phyloP scores from a whole-genome alignment of 2,113 vertebrate species.

The Elachura formosa region DNA sequence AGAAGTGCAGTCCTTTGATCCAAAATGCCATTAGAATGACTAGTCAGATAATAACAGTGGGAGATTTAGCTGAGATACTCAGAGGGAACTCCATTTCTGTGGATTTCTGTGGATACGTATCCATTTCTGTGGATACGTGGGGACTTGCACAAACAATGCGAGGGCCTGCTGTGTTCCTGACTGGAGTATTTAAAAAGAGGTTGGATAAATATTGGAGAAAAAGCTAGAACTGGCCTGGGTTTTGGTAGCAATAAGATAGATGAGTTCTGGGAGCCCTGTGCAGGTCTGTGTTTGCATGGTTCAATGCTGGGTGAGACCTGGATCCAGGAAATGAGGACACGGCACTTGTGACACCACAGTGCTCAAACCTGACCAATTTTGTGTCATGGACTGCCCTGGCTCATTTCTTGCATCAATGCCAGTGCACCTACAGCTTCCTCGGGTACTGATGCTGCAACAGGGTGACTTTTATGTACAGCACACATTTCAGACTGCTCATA shows the following conservation, averaged over 20 bases:
- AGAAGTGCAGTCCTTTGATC: conserved; percentile 18
- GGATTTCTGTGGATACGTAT: too few relatives aligned
- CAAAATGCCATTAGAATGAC: conserved; percentile 17
- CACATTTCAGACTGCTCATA: background rate
- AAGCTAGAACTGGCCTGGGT: background rate
- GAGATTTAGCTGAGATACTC: background rate
- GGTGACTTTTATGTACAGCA: background rate
- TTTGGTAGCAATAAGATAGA: background rate
- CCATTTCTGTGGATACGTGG: background rate
- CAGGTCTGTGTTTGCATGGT: background rate
- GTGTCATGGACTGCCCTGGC: background rate
- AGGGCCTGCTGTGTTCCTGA: background rate
- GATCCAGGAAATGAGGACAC: rapidly evolving
- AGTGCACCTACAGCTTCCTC: background rate
- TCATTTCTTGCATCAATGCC: background rate
- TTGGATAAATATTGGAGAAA: background rate
- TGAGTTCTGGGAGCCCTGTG: background rate
- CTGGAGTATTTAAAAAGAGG: background rate
- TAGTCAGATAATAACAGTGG: background rate
- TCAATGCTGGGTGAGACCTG: background rate
- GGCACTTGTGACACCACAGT: rapidly evolving
- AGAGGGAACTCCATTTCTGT: background rate
- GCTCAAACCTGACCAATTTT: background rate
- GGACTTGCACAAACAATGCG: background rate
- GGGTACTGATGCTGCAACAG: background rate